Base-by-base conservation (phyloP, 2,113 vertebrate genomes). In the Macquaria australasica region DNA sequence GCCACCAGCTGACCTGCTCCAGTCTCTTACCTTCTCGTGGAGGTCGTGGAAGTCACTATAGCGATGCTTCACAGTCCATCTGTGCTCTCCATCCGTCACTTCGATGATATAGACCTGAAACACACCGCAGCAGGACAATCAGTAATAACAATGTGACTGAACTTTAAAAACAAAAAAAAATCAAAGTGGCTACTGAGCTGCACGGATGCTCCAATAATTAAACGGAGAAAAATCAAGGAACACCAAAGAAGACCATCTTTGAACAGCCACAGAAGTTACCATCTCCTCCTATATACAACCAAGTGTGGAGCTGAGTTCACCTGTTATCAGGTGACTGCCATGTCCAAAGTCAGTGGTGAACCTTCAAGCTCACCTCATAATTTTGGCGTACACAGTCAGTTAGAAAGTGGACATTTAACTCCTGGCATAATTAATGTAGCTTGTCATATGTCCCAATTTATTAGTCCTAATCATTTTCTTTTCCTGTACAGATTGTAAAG, bases 11-110 rank as follows among this genome's bases (percentile, higher is more conserved):
- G 69, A 28, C 9, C 45, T 51, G 28, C 31, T 63, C 9, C 3
- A 0, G 21, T 41, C 20, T 56, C 58, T 60, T 89, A 99, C 98
- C 96, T 98, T 99, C 92, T 99, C 98, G 25, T 99, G 98, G 20
- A 99, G 94, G 55, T 99, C 98, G 28, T 99, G 95, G 88, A 99
- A 99, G 91, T 99, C 98, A 45, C 98, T 99, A 84, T 99, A 99
- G 55, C 98, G 97, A 88, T 99, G 98, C 92, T 98, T 99, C 75
- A 98, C 93, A 6, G 96, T 98, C 98, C 98, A 99, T 10, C 94
- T 95, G 88, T 99, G 97, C 59, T 78, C 96, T 58, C 97, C 97
- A 77, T 97, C 96, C 3, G 89, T 96, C 81, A 99, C 96, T 73
- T 98, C 97, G 73, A 99, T 99, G 90, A 99, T 94, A 83, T 99